phyloP scores from a whole-genome alignment of 2,888 invertebrate species.

The Clistopyga incitator region DNA sequence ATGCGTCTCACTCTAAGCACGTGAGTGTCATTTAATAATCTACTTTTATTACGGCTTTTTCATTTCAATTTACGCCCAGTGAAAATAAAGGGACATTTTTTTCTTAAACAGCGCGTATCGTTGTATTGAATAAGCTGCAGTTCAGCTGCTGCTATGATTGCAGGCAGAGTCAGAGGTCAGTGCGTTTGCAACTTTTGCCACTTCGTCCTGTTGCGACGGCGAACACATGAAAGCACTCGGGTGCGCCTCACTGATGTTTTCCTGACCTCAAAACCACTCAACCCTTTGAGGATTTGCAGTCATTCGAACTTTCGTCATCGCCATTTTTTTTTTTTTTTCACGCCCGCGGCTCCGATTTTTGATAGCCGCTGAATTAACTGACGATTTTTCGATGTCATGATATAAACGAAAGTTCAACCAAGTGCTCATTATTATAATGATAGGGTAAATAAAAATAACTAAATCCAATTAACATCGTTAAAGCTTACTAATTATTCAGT shows the following conservation, averaged over 20 bases:
- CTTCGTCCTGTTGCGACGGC: conserved; percentile 33
- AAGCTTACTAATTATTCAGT: too few species aligned
- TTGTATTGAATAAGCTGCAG: conserved; percentile 27
- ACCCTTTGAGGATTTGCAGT: conserved; percentile 44
- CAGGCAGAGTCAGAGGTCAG: conserved; percentile 27
- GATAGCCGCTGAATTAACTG: not conserved
- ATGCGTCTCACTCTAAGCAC: conserved; percentile 90
- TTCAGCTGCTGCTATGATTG: conserved; percentile 31
- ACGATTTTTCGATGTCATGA: not conserved
- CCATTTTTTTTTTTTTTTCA: conserved; percentile 26
- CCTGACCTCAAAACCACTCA: not conserved
- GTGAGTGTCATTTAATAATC: conserved; percentile 84
- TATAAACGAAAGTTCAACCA: not conserved
- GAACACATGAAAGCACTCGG: conserved; percentile 42
- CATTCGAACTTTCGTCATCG: conserved; percentile 45
- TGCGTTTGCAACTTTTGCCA: conserved; percentile 30
- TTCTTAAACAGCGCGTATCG: not conserved
- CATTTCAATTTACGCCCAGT: not conserved
- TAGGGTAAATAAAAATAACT: not conserved
- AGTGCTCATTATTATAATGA: not conserved
- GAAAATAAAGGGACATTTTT: not conserved
- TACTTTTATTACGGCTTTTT: conserved; percentile 2
- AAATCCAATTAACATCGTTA: too few species aligned
- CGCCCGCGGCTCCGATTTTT: not conserved
- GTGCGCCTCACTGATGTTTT: conserved; percentile 1